Evolutionary conservation across 2,888 invertebrate genomes (phyloP).

Genomic region (Corbicula japonica): DNA sequence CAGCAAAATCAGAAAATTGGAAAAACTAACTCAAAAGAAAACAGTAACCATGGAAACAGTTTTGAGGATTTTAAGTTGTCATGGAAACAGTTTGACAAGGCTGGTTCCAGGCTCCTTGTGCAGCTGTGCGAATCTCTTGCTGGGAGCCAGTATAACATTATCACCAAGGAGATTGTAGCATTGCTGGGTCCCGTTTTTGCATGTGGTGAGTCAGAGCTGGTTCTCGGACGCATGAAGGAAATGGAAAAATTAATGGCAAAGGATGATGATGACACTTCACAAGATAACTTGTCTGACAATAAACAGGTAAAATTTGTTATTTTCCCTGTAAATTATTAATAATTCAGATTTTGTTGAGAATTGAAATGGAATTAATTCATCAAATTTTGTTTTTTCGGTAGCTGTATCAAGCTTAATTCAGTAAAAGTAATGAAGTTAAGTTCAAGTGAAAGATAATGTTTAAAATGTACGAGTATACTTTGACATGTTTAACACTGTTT

Average conservation of each 20-base stretch:
- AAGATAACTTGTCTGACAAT: background rate
- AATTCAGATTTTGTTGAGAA: background rate
- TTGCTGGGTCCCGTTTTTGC: conserved; percentile 60
- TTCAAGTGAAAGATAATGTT: no score
- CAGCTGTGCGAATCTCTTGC: conserved; percentile 47
- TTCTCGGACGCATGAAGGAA: conserved; percentile 60
- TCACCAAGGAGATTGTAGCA: conserved; percentile 49
- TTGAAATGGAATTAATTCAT: background rate
- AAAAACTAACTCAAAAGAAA: background rate
- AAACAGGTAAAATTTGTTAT: conserved; percentile 6
- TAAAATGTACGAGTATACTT: no score
- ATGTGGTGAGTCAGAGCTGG: conserved; percentile 62
- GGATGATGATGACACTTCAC: conserved; percentile 5
- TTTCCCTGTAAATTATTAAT: background rate
- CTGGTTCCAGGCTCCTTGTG: conserved; percentile 51
- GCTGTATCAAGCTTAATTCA: no score
- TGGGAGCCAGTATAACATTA: conserved; percentile 48
- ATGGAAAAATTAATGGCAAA: conserved; percentile 43
- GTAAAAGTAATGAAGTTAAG: no score
- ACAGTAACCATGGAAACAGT: background rate
- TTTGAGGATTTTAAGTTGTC: conserved; percentile 27
- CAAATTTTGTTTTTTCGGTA: no score
- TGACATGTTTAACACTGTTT: no score
- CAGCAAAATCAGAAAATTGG: background rate
- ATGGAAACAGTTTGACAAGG: conserved; percentile 61